Evolutionary conservation across 2,113 vertebrate species (phyloP), one percentile per base, ranked within the genome.

Genomic region (Prochilodus magdalenae): DNA sequence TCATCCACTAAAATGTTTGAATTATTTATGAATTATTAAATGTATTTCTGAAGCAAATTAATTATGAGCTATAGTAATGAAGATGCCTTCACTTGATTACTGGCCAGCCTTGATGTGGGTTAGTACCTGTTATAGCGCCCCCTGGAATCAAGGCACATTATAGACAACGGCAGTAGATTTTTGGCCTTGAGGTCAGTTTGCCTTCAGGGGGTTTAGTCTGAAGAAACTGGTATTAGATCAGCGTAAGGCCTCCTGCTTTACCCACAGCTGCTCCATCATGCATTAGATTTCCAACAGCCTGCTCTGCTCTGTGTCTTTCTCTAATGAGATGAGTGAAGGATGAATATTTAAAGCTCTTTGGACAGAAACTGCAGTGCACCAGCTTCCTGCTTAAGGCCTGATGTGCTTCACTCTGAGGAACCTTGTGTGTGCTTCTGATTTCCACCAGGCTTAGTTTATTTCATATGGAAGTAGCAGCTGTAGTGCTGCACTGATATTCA

Each of bases 261-360:
- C 2, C 16, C 53, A 22, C 16, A 36, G 30, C 20, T 22, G 29
- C 29, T 67, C 29, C 11, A 33, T 20, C 33, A 33, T 67, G 30
- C 22, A 33, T 36, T 33, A 67, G 29, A 67, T 20, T 67, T 30
- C 30, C 29, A 55, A 36, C 18, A 10, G 65, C 30, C 59, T 24
- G 73, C 51, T 47, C 75, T 27, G 44, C 75, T 29, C 75, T 30
- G 36, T 51, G 60, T 66, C 44, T 70, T n/a, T 44, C 66, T 70
- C 40, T 70, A 70, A 70, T 70, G 36, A 40, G 33, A 36, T 11
- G 30, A 13, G 20, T 69, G 33, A 69, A 13, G 33, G 66, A 69
- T 44, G 66, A 40, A n/a, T 44, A 40, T 69, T 69, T 69, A 69
- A 69, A 69, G 33, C 30, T 69, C 36, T 40, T 20, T 69, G 66